Evolutionary conservation across 2,113 vertebrate genomes (phyloP), one percentile per base, ranked within the genome.

Genomic region (Saguinus imperator): DNA sequence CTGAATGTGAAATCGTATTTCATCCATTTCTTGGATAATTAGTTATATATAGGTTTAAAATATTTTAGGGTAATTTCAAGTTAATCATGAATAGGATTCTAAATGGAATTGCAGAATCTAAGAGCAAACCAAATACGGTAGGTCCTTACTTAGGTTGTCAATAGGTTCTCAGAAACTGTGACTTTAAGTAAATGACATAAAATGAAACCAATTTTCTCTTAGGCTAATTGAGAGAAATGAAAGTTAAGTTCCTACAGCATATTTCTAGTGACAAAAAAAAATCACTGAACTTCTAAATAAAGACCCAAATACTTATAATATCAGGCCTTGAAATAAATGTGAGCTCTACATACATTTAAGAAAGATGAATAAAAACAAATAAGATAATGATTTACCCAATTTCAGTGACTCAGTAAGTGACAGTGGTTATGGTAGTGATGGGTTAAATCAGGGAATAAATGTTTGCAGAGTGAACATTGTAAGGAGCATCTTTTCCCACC

Each of bases 1-100:
- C 87, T 94, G 72, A 57, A 48, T 95, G 1, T 85, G 73, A 91
- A 94, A 86, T 81, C 37, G 45, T 85, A 76, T 96, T 95, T 92
- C n/a, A 75, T 57, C 35, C 14, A 87, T 92, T 58, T 85, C 40
- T 94, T 95, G 93, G 66, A 52, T 82, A 96, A 77, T 94, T 70
- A 87, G 7, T 17, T 77, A 94, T 43, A 66, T 88, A 35, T 37
- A 92, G 37, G 8, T 81, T 90, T 95, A 81, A 87, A 80, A 77
- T 93, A 92, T 43, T 95, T 95, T 27, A 85, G 84, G 25, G 21
- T 3, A 89, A 83, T 92, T 84, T 97, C 40, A 87, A 79, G 80
- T 92, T 84, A 95, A 58, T 80, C 17, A 16, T 73, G 48, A 80
- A 37, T 72, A 50, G 11, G 86, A 89, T 95, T 77, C n/a, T 57